These are phyloP conservation scores for Atta cephalotes DNA, from an alignment of 1,140 invertebrate genomes.

Conservation along the genomic window DNA sequence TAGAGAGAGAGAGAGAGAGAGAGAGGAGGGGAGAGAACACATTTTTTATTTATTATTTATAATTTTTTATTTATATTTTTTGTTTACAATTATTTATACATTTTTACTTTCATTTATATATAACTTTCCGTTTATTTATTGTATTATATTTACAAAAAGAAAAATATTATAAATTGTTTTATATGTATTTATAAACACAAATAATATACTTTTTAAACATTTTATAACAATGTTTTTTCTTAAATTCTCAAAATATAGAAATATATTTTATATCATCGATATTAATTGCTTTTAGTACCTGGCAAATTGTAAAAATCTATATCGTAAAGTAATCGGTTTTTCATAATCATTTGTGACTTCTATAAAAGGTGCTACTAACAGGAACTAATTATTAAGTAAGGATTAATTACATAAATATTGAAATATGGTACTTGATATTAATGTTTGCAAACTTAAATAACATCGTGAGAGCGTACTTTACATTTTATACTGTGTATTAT, in stretches of 20 bases:
- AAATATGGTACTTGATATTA: not conserved
- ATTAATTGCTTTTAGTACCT: not conserved
- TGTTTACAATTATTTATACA: not conserved
- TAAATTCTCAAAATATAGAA: not conserved
- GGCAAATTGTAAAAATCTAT: not conserved
- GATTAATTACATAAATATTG: not conserved
- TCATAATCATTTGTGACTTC: not conserved
- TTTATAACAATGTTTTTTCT: conserved; percentile 6
- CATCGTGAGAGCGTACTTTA: not conserved
- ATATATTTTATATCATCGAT: not conserved
- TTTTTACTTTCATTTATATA: not conserved
- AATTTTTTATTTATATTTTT: no score
- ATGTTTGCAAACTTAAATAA: conserved; percentile 6
- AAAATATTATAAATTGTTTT: not conserved
- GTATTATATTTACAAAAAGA: conserved; percentile 2
- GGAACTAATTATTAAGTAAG: not conserved
- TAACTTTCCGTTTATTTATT: conserved; percentile 12
- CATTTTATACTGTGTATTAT: not conserved
- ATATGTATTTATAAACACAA: not conserved
- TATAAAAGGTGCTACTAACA: not conserved
- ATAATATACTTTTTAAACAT: not conserved
- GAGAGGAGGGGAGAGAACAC: no score
- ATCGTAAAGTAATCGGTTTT: not conserved
- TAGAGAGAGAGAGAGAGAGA: no score
- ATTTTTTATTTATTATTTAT: no score